phyloP scores from a whole-genome alignment of 1,140 invertebrate species.

The Maconellicoccus hirsutus region DNA sequence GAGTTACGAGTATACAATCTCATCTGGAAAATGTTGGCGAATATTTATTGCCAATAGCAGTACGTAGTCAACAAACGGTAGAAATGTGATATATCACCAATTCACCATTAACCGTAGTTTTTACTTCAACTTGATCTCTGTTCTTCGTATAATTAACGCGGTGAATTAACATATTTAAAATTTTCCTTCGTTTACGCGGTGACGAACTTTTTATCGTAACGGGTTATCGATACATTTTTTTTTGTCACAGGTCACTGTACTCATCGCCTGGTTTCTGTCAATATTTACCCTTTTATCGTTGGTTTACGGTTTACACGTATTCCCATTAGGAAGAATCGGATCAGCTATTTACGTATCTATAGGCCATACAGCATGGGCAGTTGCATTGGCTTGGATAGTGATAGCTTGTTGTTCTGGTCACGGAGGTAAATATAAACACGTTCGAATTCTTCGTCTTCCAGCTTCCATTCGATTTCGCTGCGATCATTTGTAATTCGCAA shows the following conservation, averaged over 20 bases:
- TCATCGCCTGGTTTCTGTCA: conserved; percentile 30
- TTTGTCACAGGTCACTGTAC: conserved; percentile 31
- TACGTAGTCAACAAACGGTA: too few species aligned
- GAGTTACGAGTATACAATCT: too few species aligned
- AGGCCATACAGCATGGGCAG: conserved; percentile 57
- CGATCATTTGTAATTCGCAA: background rate
- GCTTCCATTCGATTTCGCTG: background rate
- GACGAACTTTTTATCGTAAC: background rate
- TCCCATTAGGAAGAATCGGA: conserved; percentile 48
- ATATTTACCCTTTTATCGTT: conserved; percentile 34
- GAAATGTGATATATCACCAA: too few species aligned
- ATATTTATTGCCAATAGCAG: too few species aligned
- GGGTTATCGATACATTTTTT: background rate
- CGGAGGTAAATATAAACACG: conserved; percentile 40
- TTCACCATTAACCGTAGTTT: too few species aligned
- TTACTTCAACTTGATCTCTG: too few species aligned
- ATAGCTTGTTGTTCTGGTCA: conserved; percentile 65
- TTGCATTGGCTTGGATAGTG: conserved; percentile 65
- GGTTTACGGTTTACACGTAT: conserved; percentile 64
- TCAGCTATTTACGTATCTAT: conserved; percentile 43
- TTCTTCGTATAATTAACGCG: background rate
- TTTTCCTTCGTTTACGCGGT: background rate
- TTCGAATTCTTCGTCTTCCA: conserved; percentile 5
- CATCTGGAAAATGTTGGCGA: too few species aligned
- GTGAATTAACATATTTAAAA: background rate